Evolutionary conservation across 2,888 invertebrate genomes (phyloP).

Genomic region (Epistrophe eligans): DNA sequence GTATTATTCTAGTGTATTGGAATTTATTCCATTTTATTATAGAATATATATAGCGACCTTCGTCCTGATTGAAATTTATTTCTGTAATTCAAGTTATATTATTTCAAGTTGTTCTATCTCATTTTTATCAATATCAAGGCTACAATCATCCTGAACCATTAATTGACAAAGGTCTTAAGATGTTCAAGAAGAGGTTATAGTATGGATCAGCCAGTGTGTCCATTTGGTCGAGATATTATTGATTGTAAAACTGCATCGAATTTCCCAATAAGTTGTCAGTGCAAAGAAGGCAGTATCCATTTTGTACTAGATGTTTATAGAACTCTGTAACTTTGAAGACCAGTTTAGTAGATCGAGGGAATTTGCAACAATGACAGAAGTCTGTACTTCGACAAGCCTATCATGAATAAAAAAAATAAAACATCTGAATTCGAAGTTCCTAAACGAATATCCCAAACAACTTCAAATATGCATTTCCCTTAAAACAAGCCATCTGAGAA

Average conservation of each 20-base stretch:
- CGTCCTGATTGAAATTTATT: conserved; percentile 82
- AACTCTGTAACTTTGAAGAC: no score
- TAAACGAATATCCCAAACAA: no score
- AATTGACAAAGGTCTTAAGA: background rate
- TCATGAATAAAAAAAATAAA: no score
- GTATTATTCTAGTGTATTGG: conserved; percentile 3
- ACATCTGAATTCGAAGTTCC: no score
- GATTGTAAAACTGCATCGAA: background rate
- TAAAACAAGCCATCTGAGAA: no score
- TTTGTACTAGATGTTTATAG: no score
- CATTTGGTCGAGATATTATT: background rate
- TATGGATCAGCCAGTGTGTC: background rate
- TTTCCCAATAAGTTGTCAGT: background rate
- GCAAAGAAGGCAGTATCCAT: no score
- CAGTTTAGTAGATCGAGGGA: no score
- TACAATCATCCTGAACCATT: conserved; percentile 5
- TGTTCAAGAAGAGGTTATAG: background rate
- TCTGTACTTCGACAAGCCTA: no score
- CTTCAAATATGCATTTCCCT: no score
- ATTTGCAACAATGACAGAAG: no score
- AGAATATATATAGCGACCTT: conserved; percentile 11
- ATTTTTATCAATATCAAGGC: conserved; percentile 66
- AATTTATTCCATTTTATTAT: background rate
- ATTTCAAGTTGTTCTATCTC: conserved; percentile 70
- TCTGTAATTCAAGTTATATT: conserved; percentile 81